Evolutionary conservation across 2,797 vertebrate species (phyloP), one percentile per base, ranked within the genome.

Genomic region (Phylloscopus collybita): DNA sequence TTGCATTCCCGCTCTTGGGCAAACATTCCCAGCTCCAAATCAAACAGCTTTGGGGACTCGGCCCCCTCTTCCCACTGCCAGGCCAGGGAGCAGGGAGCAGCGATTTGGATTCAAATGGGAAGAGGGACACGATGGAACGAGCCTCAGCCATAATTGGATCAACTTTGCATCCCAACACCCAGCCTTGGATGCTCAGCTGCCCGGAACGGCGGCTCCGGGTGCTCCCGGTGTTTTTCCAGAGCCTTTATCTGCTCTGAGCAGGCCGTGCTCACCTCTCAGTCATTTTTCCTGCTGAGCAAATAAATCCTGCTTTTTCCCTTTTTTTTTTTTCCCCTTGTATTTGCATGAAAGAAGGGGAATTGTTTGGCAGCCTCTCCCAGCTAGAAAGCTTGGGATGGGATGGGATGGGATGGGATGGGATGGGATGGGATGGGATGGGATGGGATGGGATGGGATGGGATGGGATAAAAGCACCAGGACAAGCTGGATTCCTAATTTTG

Each of bases 1-100:
- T 99, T 99, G 99, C 99, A 99, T 99, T 99, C 98, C 98, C 98
- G 98, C 99, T 99, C 99, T 99, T 99, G 99, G 98, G 98, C 99
- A 99, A 99, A 99, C 99, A 99, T 98, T 98, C 98, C 98, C 98
- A 97, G 97, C 97, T 99, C 99, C 99, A 99, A 99, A 99, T 99
- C 99, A 99, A 99, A 99, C 99, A 99, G 98, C 98, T 98, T 99
- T 45, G 73, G 73, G 73, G 65, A 49, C 64, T 86, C 25, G 11
- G 83, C 83, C 83, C 83, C 65, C 83, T 86, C 98, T 99, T 99
- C 99, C 99, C 99, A 98, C 98, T 98, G 98, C 98, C 98, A 97
- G 99, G 99, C 99, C 98, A 95, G 98, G 98, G 98, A 94, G 97
- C 98, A 97, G 98, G 98, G 97, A 99, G 98, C 97, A 97, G 98